A percentile compares a stretch with the other conserved stretches of the same genome.
phyloP scores from a whole-genome alignment of 37 sponge, comb jelly and placozoan species.

The Halichondria panicea region DNA sequence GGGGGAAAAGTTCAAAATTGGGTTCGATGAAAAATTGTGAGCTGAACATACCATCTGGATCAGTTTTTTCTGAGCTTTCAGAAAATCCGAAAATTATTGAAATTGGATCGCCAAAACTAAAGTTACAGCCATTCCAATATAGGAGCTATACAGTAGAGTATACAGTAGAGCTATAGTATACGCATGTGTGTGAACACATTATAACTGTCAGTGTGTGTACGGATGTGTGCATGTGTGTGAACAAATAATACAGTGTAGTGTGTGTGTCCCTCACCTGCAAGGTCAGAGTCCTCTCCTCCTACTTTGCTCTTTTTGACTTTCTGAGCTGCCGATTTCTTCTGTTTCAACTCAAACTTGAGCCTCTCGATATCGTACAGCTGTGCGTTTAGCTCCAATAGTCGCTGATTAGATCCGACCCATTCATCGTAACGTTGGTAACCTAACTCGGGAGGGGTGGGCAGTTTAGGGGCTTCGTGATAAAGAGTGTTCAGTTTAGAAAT shows the following conservation, averaged over 20 bases:
- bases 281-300: not conserved
- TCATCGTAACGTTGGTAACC: slow-evolving; percentile 36
- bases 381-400: slow-evolving; percentile 40
- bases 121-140: not conserved
- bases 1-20: no score
- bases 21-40: no score
- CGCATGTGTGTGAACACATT: not conserved
- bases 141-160: not conserved
- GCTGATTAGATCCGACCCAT: slow-evolving; percentile 54
- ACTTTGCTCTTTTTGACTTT: not conserved
- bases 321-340: not conserved
- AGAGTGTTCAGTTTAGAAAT: slow-evolving; percentile 3
- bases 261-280: not conserved
- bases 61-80: no score
- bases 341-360: slow-evolving; percentile 32
- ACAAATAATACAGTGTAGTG: not conserved
- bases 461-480: slow-evolving; percentile 16
- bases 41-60: no score
- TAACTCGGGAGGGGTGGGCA: slow-evolving; percentile 26
- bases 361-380: slow-evolving; percentile 54
- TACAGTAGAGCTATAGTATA: not conserved
- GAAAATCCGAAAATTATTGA: no score
- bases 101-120: no score
- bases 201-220: not conserved
- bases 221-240: not conserved